Evolutionary conservation across 1,140 invertebrate species (phyloP).

Genomic region (Drosophila funebris): DNA sequence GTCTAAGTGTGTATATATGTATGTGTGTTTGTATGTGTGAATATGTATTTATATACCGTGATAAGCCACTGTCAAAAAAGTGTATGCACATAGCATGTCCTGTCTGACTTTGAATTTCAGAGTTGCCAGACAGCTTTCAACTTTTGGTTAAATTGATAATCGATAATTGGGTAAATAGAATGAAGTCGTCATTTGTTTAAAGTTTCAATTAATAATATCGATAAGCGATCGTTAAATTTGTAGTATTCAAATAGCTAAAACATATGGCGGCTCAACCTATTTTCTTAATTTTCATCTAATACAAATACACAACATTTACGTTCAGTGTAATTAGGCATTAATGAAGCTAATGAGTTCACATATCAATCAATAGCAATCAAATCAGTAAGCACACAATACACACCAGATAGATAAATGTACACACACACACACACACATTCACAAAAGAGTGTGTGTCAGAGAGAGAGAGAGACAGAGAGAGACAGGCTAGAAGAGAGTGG

Average conservation of each 20-base stretch:
- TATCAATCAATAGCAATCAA: conserved; percentile 26
- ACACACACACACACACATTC: neutral
- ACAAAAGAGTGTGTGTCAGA: neutral
- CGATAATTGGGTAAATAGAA: no score
- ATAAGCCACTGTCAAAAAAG: neutral
- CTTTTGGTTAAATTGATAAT: neutral
- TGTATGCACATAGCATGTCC: neutral
- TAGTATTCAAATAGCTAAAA: no score
- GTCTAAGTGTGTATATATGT: neutral
- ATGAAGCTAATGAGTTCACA: conserved; percentile 39
- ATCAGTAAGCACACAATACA: conserved; percentile 24
- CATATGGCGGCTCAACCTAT: no score
- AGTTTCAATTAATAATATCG: no score
- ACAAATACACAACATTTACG: neutral
- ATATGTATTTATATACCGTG: neutral
- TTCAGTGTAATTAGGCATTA: conserved; percentile 21
- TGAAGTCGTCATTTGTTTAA: no score
- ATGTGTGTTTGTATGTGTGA: neutral
- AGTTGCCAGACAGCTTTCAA: neutral
- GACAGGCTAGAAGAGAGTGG: conserved; percentile 19
- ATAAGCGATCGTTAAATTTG: no score
- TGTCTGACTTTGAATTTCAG: neutral
- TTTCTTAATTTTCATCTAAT: no score
- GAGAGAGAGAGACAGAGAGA: conserved; percentile 1
- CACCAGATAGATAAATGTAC: neutral